Percentiles rank a stretch among this genome's conserved stretches.
Evolutionary conservation across 2,888 invertebrate genomes (phyloP).

Genomic region (Epistrophe eligans): DNA sequence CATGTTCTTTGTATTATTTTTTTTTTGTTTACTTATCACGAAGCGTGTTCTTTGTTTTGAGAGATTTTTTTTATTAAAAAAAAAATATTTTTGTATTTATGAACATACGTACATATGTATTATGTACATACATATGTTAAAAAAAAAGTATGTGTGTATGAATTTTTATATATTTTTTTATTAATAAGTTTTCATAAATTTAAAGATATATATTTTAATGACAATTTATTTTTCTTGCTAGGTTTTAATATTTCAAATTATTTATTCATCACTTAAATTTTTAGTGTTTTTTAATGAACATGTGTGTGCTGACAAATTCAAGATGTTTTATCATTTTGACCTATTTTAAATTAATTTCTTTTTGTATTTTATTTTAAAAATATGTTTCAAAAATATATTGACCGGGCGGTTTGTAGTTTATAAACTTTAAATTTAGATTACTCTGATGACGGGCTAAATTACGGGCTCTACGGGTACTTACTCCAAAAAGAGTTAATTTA

Average conservation of each 20-base stretch:
- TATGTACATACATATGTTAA: background rate
- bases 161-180: background rate
- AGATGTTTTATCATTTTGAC: background rate
- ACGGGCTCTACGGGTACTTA: no score
- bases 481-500: no score
- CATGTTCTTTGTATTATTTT: background rate
- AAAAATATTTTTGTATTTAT: background rate
- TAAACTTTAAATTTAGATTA: no score
- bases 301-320: background rate
- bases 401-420: no score
- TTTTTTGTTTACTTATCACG: background rate
- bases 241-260: background rate
- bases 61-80: background rate
- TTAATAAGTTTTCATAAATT: constrained; percentile 3
- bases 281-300: background rate
- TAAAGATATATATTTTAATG: background rate
- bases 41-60: background rate
- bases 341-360: constrained; percentile 1
- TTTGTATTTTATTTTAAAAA: background rate
- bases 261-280: constrained; percentile 7
- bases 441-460: no score
- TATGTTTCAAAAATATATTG: no score
- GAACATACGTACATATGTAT: no score
- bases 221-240: no score
- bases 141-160: background rate